phyloP scores from a whole-genome alignment of 1,140 invertebrate species.

The Drosophila persimilis region DNA sequence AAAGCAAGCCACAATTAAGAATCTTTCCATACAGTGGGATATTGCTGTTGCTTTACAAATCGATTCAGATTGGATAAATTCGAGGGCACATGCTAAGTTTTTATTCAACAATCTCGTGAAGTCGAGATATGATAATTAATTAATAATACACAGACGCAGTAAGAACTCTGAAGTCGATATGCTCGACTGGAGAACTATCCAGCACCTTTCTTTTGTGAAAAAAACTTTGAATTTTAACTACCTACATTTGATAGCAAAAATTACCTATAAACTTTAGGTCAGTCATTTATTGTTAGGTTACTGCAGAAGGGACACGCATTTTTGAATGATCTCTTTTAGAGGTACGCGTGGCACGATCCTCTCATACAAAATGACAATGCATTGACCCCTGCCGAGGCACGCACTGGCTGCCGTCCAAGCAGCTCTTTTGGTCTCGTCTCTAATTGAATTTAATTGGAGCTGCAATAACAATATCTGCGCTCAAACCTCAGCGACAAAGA shows the following conservation, averaged over 20 bases:
- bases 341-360: too few species aligned
- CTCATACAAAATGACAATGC: not conserved
- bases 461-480: constrained; percentile 75
- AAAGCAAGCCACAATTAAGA: too few species aligned
- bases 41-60: too few species aligned
- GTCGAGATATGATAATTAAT: constrained; percentile 9
- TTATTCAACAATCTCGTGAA: constrained; percentile 1
- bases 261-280: too few species aligned
- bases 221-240: too few species aligned
- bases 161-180: not conserved
- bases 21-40: not conserved
- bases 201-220: too few species aligned
- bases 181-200: too few species aligned
- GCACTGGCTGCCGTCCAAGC: constrained; percentile 12
- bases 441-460: constrained; percentile 73
- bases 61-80: not conserved
- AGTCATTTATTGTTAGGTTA: too few species aligned
- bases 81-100: constrained; percentile 2
- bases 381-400: constrained; percentile 23
- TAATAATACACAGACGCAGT: constrained; percentile 1
- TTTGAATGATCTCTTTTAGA: too few species aligned
- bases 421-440: constrained; percentile 41
- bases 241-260: too few species aligned
- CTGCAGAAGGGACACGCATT: too few species aligned
- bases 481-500: constrained; percentile 42